Evolutionary conservation across 2,797 vertebrate species (phyloP).

Genomic region (Dallia pectoralis): DNA sequence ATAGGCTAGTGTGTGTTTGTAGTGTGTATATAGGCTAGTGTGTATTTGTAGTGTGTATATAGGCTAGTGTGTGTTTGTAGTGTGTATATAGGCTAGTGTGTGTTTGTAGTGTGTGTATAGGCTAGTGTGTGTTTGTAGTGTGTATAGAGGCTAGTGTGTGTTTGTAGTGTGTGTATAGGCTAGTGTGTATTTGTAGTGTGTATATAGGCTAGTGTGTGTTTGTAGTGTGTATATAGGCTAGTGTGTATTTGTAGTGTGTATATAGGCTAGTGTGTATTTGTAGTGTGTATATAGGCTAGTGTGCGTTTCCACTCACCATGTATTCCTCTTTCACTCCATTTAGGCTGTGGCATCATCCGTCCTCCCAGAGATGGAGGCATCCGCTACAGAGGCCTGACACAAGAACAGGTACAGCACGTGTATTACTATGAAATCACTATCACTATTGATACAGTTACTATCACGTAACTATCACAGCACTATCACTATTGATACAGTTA

Average conservation of each 20-base stretch:
- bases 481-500: neutral
- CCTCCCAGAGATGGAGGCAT: slow-evolving; percentile 92
- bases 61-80: slow-evolving; percentile 29
- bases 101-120: slow-evolving; percentile 25
- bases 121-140: too few relatives aligned
- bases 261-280: too few relatives aligned
- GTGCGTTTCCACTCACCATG: slow-evolving; percentile 20
- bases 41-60: slow-evolving; percentile 26
- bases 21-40: too few relatives aligned
- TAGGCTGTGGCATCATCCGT: slow-evolving; percentile 89
- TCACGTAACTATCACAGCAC: neutral
- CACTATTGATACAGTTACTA: neutral
- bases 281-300: slow-evolving; percentile 30
- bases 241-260: slow-evolving; percentile 26
- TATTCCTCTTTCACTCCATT: slow-evolving; percentile 23
- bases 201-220: too few relatives aligned
- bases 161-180: slow-evolving; percentile 19
- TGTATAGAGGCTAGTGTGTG: slow-evolving; percentile 40
- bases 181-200: slow-evolving; percentile 29
- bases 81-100: too few relatives aligned
- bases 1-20: too few relatives aligned
- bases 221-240: slow-evolving; percentile 21
- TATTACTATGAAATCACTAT: neutral
- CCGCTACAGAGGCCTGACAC: slow-evolving; percentile 90
- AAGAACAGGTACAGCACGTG: slow-evolving; percentile 75